Base-by-base conservation (phyloP, 1,140 invertebrate species). In the Catajapyx aquilonaris region DNA sequence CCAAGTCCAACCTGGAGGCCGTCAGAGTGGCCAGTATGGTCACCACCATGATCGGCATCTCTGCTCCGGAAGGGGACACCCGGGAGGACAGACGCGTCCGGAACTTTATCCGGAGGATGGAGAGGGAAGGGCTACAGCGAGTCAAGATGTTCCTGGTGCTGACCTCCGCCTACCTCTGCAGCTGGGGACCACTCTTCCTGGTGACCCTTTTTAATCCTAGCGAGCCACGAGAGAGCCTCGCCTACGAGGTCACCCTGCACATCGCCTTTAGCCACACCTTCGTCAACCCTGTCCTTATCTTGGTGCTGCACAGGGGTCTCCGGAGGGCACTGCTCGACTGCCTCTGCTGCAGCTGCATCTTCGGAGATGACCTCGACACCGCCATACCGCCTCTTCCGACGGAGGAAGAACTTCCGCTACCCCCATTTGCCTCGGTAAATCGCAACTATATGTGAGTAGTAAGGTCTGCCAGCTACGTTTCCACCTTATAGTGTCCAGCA, bases 181-280 rank as follows among this genome's bases (percentile, higher is more conserved):
- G 84, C 57, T 88, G 83, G 81, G 80, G 81, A 41, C 83, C 83
- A 16, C 59, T 88, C 39, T 87, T 86, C 57, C 70, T 84, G 36
- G 76, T 86, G 38, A 86, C 76, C 0, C 54, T 80, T 28, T 66
- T 76, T 15, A 69, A 76, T 52, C 75, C 77, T 50, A 73, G 74
- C 2, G 60, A 72, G 16, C 64, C 76, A 36, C 73, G 78, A 18
- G 73, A 76, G 46, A 61, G 65, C 37, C 61, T 72, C 10, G 68
- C 69, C 34, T 74, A 76, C 47, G 73, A 78, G 64, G 73, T 78
- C 46, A 81, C 80, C 21, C 63, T 90, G 41, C 79, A 85, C 63
- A 78, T 84, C 52, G 81, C 80, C 25, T 83, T 84, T 56, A 71
- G 81, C 35, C 81, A 86, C 56, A 78, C 80, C 5, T 81, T 81